phyloP scores from a whole-genome alignment of 2,888 invertebrate species.

The Arenicola marina region DNA sequence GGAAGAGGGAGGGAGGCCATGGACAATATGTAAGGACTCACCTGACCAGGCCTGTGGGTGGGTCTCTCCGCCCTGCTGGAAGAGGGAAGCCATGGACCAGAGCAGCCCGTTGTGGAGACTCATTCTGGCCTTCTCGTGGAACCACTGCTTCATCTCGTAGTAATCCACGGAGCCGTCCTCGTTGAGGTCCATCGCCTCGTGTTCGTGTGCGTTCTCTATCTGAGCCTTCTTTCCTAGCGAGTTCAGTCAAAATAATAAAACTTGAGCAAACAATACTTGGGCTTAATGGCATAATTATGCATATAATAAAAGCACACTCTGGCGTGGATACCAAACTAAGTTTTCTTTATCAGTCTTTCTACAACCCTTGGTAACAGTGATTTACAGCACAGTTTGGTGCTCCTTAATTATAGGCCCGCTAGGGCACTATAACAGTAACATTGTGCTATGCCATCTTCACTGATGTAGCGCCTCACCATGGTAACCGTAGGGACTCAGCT shows the following conservation, averaged over 20 bases:
- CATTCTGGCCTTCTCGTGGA: constrained; percentile 16
- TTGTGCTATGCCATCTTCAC: too few relatives aligned
- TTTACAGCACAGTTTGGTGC: too few relatives aligned
- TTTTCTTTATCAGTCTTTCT: too few relatives aligned
- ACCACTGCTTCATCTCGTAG: constrained; percentile 21
- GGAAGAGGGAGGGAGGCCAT: constrained; percentile 19
- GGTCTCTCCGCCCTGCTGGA: constrained; percentile 22
- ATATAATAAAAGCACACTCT: too few relatives aligned
- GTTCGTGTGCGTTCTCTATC: constrained; percentile 11
- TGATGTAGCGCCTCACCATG: constrained; percentile 23
- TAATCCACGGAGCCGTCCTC: constrained; percentile 25
- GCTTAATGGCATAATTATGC: too few relatives aligned
- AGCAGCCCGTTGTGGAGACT: constrained; percentile 16
- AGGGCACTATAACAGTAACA: too few relatives aligned
- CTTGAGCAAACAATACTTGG: too few relatives aligned
- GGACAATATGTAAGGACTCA: too few relatives aligned
- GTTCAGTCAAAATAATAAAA: too few relatives aligned
- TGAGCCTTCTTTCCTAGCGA: constrained; percentile 19
- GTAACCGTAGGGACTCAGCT: constrained; percentile 26
- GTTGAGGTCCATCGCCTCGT: constrained; percentile 23
- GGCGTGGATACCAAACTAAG: too few relatives aligned
- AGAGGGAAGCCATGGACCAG: constrained; percentile 20
- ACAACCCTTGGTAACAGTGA: too few relatives aligned
- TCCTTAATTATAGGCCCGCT: too few relatives aligned
- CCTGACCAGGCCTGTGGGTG: constrained; percentile 27